Conservation (phyloP, 1,140 invertebrate genomes). For the Drosophila biarmipes region DNA sequence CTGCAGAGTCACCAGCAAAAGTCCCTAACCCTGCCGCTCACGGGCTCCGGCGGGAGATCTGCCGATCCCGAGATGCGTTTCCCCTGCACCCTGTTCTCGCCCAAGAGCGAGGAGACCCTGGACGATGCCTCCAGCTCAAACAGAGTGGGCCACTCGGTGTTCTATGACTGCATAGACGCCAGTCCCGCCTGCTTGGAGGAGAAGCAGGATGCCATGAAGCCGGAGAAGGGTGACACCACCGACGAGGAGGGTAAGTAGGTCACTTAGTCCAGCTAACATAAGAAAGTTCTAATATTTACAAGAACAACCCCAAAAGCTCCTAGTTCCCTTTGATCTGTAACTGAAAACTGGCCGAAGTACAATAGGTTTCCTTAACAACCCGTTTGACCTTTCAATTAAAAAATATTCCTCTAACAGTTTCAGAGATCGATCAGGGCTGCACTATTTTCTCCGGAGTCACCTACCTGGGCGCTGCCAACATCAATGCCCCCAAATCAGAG, state of each 20-base stretch:
- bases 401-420: constrained; percentile 84
- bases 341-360: too few species aligned
- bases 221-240: constrained; percentile 87
- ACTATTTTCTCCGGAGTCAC: constrained; percentile 97
- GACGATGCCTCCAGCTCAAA: constrained; percentile 76
- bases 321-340: too few species aligned
- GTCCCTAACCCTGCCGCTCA: constrained; percentile 76
- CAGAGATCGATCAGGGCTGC: constrained; percentile 93
- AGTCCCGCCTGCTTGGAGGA: constrained; percentile 86
- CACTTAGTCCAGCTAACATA: background rate
- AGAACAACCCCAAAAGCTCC: too few species aligned
- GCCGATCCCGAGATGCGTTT: constrained; percentile 66
- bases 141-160: constrained; percentile 85
- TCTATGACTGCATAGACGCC: constrained; percentile 85
- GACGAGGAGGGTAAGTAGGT: constrained; percentile 87
- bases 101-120: constrained; percentile 70
- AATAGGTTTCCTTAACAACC: too few species aligned
- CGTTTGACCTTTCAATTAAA: too few species aligned
- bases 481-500: constrained; percentile 97
- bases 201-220: constrained; percentile 91
- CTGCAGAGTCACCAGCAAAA: constrained; percentile 59
- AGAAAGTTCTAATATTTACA: too few species aligned
- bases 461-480: constrained; percentile 96
- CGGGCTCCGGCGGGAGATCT: constrained; percentile 39
- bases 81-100: constrained; percentile 64